Evolutionary conservation across 2,797 vertebrate species (phyloP).

Genomic region (Melanotaenia boesemani): DNA sequence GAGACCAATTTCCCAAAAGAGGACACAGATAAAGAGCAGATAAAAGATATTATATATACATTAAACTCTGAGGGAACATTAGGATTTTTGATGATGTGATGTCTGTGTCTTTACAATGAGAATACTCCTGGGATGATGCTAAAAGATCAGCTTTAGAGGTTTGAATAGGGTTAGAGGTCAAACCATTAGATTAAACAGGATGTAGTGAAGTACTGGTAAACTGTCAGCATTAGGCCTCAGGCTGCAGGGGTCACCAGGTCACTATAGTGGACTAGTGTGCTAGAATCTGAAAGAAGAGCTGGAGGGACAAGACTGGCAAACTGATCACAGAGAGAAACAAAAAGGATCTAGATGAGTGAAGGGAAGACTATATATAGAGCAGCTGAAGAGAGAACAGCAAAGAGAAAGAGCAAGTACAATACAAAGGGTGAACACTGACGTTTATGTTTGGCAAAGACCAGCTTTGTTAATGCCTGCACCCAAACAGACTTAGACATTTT

Average conservation of each 20-base stretch:
- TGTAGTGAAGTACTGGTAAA: constrained; percentile 22
- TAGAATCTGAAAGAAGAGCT: constrained; percentile 47
- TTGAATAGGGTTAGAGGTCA: constrained; percentile 35
- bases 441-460: constrained; percentile 13
- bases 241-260: constrained; percentile 51
- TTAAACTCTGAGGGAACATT: not conserved
- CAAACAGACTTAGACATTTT: constrained; percentile 29
- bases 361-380: constrained; percentile 42
- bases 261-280: constrained; percentile 34
- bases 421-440: not conserved
- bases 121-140: not conserved
- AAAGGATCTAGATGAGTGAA: constrained; percentile 14
- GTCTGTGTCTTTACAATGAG: not conserved
- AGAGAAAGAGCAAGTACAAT: not conserved
- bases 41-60: not conserved
- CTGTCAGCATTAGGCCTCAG: constrained; percentile 23
- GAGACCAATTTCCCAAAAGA: constrained; percentile 38
- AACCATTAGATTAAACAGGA: constrained; percentile 45
- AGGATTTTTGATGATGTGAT: not conserved
- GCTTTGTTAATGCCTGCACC: constrained; percentile 8
- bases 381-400: constrained; percentile 33
- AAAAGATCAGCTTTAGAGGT: constrained; percentile 4
- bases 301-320: constrained; percentile 12
- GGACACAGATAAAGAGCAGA: constrained; percentile 15
- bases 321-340: constrained; percentile 17